These are phyloP conservation scores for Ploceus nigricollis DNA, from an alignment of 2,113 vertebrate species.

Conservation along the genomic window DNA sequence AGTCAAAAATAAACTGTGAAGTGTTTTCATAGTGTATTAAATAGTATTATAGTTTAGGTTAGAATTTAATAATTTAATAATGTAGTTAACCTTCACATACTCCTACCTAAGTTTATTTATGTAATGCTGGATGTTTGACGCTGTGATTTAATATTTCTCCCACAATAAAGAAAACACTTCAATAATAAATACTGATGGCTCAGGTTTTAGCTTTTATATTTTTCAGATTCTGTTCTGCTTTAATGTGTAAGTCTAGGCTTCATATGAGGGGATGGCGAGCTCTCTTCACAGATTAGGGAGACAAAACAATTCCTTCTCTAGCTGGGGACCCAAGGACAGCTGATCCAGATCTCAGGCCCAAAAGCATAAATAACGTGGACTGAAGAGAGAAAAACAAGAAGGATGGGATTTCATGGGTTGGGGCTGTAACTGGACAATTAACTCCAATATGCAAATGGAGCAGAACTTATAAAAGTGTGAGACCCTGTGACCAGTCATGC, in stretches of 20 bases:
- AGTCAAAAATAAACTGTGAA: neutral
- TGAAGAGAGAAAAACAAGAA: neutral
- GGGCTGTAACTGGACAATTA: neutral
- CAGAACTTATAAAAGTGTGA: neutral
- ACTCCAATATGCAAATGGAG: neutral
- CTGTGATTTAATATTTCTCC: constrained; percentile 45
- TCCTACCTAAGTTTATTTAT: neutral
- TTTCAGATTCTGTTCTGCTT: neutral
- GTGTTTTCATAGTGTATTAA: neutral
- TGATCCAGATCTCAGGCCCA: neutral
- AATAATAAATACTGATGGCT: constrained; percentile 39
- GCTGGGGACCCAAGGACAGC: neutral
- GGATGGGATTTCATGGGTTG: neutral
- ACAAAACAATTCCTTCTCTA: neutral
- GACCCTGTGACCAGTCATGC: neutral
- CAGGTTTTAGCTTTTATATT: neutral
- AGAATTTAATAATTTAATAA: neutral
- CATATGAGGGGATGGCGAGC: neutral
- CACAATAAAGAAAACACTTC: constrained; percentile 13
- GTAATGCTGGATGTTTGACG: neutral
- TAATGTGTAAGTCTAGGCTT: neutral
- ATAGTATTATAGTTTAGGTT: neutral
- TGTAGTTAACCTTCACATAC: neutral
- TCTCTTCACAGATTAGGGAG: neutral
- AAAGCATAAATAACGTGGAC: fast-evolving